These are phyloP conservation scores for Mustelus asterias DNA, from an alignment of 2,113 vertebrate genomes.

Conservation along the genomic window DNA sequence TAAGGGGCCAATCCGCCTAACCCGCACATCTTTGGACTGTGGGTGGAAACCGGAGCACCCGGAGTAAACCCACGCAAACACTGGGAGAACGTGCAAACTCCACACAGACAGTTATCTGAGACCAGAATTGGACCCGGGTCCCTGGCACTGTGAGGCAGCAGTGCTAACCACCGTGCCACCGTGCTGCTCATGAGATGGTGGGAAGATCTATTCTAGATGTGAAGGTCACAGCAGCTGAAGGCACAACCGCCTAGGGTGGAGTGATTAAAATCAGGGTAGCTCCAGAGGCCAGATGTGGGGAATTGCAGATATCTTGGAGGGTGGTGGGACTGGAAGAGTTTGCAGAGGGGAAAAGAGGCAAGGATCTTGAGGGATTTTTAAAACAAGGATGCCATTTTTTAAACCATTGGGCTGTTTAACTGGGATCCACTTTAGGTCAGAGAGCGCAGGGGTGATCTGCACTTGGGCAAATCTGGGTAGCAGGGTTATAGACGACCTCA, in stretches of 20 bases:
- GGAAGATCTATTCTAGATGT: neutral
- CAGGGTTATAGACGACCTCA: too few relatives aligned
- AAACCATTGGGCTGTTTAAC: neutral
- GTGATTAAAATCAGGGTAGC: too few relatives aligned
- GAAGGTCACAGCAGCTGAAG: neutral
- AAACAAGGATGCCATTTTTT: neutral
- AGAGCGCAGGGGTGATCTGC: neutral
- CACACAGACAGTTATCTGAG: too few relatives aligned
- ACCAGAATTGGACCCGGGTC: too few relatives aligned
- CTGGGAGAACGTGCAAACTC: too few relatives aligned
- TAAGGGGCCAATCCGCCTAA: too few relatives aligned
- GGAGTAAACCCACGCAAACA: too few relatives aligned
- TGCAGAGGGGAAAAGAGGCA: neutral
- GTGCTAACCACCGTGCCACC: too few relatives aligned
- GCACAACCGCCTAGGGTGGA: neutral
- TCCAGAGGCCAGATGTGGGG: neutral
- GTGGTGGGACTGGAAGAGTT: neutral
- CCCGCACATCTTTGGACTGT: too few relatives aligned
- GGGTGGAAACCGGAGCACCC: too few relatives aligned
- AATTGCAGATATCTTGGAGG: neutral
- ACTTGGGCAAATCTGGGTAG: neutral
- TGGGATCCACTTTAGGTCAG: neutral
- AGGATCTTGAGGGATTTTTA: neutral
- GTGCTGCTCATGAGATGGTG: neutral
- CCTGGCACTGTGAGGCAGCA: too few relatives aligned